These are phyloP conservation scores for Hydrozoanthus gracilis DNA, from an alignment of 92 coral and sea anemone genomes.

Conservation along the genomic window DNA sequence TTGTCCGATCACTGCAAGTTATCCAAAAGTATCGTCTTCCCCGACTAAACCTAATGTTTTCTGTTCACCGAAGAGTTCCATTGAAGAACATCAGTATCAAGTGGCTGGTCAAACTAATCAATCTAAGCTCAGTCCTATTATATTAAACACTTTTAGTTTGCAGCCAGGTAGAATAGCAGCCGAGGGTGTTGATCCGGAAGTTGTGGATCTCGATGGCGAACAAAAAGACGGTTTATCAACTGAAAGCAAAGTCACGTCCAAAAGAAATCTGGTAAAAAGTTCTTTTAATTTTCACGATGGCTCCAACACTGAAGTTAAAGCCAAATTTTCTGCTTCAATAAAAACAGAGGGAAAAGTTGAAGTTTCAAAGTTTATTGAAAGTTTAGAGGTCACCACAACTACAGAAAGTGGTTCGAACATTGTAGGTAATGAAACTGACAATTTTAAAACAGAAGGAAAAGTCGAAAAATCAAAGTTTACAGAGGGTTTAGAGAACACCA, in stretches of 20 bases:
- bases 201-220: neutral
- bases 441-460: neutral
- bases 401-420: neutral
- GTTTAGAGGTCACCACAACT: neutral
- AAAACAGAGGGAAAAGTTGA: neutral
- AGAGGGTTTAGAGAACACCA: neutral
- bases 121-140: constrained; percentile 7
- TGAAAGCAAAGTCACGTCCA: neutral
- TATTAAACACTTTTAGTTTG: constrained; percentile 27
- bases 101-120: neutral
- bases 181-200: neutral
- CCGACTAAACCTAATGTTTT: neutral
- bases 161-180: neutral
- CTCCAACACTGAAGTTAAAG: neutral
- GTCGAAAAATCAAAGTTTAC: neutral
- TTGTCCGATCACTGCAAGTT: neutral
- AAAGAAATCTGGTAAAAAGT: neutral
- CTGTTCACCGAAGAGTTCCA: neutral
- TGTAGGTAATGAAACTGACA: neutral
- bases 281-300: neutral
- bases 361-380: neutral
- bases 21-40: neutral
- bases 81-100: neutral
- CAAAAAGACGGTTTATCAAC: neutral
- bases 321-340: neutral